phyloP scores from a whole-genome alignment of 1,140 invertebrate species.

The Drosophila athabasca region DNA sequence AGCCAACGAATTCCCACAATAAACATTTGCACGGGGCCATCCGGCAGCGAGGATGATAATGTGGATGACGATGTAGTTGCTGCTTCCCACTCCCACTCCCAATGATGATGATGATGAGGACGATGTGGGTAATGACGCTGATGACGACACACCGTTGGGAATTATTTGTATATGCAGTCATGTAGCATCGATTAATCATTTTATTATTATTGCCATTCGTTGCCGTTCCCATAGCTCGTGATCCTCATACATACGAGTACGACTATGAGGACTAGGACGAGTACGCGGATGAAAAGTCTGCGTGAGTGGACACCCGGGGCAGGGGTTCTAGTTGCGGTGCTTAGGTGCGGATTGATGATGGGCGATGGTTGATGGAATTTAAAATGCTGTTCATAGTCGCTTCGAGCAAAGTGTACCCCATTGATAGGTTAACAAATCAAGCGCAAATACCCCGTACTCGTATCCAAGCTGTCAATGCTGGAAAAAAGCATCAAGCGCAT shows the following conservation, averaged over 20 bases:
- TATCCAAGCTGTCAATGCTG: too few species aligned
- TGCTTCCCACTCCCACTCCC: slow-evolving; percentile 3
- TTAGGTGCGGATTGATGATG: background rate
- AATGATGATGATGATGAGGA: slow-evolving; percentile 35
- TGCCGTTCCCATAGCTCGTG: slow-evolving; percentile 74
- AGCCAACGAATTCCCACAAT: slow-evolving; percentile 74
- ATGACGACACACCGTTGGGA: slow-evolving; percentile 74
- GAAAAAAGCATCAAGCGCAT: too few species aligned
- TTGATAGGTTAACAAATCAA: slow-evolving; percentile 25
- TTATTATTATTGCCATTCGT: slow-evolving; percentile 77
- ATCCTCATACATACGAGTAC: slow-evolving; percentile 67
- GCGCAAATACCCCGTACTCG: too few species aligned
- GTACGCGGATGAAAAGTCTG: slow-evolving; percentile 15
- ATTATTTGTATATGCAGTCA: slow-evolving; percentile 81
- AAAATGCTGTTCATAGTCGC: slow-evolving; percentile 33
- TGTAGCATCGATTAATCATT: slow-evolving; percentile 82
- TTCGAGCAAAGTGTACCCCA: slow-evolving; percentile 7
- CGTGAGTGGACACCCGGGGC: slow-evolving; percentile 1
- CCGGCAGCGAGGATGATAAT: slow-evolving; percentile 59
- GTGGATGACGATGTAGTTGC: slow-evolving; percentile 54
- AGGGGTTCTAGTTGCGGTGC: too few species aligned
- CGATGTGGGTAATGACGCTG: slow-evolving; percentile 66
- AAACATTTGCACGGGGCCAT: slow-evolving; percentile 72
- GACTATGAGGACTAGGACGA: slow-evolving; percentile 3
- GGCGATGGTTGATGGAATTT: slow-evolving; percentile 8